Evolutionary conservation across 2,797 vertebrate genomes (phyloP).

Genomic region (Botia kubotai): DNA sequence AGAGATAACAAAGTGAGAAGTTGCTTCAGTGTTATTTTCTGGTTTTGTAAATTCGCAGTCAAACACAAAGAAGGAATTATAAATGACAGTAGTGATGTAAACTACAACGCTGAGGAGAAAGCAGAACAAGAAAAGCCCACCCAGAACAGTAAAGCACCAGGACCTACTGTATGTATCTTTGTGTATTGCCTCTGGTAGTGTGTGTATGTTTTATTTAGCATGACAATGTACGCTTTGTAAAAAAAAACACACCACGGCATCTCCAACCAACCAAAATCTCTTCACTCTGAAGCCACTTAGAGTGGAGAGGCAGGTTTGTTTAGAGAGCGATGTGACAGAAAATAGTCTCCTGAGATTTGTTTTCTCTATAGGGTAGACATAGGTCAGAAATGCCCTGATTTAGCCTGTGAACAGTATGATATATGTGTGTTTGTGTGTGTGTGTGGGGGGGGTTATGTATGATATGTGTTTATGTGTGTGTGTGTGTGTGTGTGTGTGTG

Average conservation of each 20-base stretch:
- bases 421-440: too few species aligned
- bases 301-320: constrained; percentile 56
- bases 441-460: too few species aligned
- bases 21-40: not conserved
- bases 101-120: too few species aligned
- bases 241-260: constrained; percentile 71
- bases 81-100: not conserved
- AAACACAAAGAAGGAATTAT: not conserved
- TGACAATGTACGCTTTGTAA: constrained; percentile 69
- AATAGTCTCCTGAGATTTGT: constrained; percentile 60
- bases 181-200: constrained; percentile 19
- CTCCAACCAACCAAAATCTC: constrained; percentile 65
- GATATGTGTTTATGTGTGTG: too few species aligned
- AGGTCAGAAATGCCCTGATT: constrained; percentile 43
- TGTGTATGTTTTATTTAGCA: constrained; percentile 76
- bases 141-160: constrained; percentile 1
- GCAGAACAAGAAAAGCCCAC: too few species aligned
- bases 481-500: too few species aligned
- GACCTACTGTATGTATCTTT: constrained; percentile 10
- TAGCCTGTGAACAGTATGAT: constrained; percentile 38
- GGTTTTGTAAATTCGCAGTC: not conserved
- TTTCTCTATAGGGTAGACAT: constrained; percentile 60
- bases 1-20: not conserved
- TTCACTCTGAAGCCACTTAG: constrained; percentile 13
- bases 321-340: constrained; percentile 59